These are phyloP conservation scores for Druceiella hillmani DNA, from an alignment of 2,888 invertebrate genomes.

Conservation along the genomic window DNA sequence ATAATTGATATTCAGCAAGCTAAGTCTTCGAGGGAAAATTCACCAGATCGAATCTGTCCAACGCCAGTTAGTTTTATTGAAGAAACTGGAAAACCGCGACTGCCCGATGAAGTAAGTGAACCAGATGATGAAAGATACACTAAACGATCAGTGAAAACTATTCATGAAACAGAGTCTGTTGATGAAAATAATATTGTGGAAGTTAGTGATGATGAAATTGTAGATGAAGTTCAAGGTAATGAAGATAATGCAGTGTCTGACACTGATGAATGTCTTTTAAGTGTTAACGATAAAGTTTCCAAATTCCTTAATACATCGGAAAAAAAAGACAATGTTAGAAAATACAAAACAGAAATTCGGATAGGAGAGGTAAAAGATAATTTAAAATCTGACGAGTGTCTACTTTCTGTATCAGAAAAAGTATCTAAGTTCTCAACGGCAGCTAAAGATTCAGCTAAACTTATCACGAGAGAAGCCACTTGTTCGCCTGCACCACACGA, in stretches of 20 bases:
- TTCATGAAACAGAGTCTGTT: conserved; percentile 56
- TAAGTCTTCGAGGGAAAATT: conserved; percentile 69
- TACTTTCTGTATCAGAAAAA: conserved; percentile 63
- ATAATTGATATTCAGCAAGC: conserved; percentile 66
- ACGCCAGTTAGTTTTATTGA: conserved; percentile 56
- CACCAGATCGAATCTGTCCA: conserved; percentile 66
- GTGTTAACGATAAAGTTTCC: conserved; percentile 53
- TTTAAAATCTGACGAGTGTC: conserved; percentile 54
- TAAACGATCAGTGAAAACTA: conserved; percentile 37
- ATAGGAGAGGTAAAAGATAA: conserved; percentile 35
- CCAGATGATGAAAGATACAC: conserved; percentile 60
- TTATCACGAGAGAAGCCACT: conserved; percentile 34
- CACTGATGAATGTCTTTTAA: conserved; percentile 48
- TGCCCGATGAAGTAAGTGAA: conserved; percentile 69
- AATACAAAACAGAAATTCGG: too few relatives aligned
- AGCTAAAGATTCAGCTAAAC: conserved; percentile 38
- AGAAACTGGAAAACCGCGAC: conserved; percentile 58
- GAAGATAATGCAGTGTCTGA: conserved; percentile 36
- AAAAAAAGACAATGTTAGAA: conserved; percentile 34
- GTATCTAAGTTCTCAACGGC: conserved; percentile 60
- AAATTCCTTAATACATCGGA: conserved; percentile 45
- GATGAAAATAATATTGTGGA: conserved; percentile 46
- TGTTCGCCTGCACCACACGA: conserved; percentile 40
- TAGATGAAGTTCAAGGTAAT: conserved; percentile 35
- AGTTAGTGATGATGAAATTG: conserved; percentile 49